Conservation (phyloP, 1,140 invertebrate genomes). For the Drosophila pandora region DNA sequence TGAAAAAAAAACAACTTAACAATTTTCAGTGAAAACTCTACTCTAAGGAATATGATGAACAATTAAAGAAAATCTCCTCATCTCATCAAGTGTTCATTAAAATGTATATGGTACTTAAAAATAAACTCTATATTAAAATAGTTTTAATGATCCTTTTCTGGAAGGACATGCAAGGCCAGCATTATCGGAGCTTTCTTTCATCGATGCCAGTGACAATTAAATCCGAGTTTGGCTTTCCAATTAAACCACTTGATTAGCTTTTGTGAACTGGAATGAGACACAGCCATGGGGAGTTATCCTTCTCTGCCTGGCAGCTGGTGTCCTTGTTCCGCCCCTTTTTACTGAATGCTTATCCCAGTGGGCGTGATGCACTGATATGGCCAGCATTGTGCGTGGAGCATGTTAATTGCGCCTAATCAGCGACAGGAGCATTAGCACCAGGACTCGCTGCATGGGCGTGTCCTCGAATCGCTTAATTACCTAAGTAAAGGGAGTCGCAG, state of each 20-base stretch:
- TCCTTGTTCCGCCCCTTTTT: slow-evolving; percentile 14
- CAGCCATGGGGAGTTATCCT: not conserved
- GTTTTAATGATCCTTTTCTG: slow-evolving; percentile 10
- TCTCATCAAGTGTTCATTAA: not conserved
- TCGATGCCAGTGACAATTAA: slow-evolving; percentile 71
- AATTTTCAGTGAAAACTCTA: too few species aligned
- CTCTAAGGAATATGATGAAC: too few species aligned
- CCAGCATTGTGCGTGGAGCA: slow-evolving; percentile 65
- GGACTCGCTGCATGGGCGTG: slow-evolving; percentile 44
- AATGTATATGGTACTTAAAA: slow-evolving; percentile 5
- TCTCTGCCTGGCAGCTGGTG: not conserved
- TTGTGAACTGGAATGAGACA: slow-evolving; percentile 25
- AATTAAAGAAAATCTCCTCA: not conserved
- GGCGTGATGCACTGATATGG: slow-evolving; percentile 29
- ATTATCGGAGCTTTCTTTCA: slow-evolving; percentile 49
- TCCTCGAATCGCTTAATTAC: slow-evolving; percentile 64
- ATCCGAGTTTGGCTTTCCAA: slow-evolving; percentile 77
- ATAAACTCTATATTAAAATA: slow-evolving; percentile 12
- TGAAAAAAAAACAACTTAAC: too few species aligned
- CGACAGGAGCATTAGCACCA: slow-evolving; percentile 23
- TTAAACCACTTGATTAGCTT: slow-evolving; percentile 78
- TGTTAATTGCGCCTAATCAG: slow-evolving; percentile 78
- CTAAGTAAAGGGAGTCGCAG: slow-evolving; percentile 19
- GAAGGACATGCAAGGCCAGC: slow-evolving; percentile 8
- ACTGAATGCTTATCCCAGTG: slow-evolving; percentile 1